Base-by-base conservation (phyloP, 1,140 invertebrate species). In the Drosophila ironensis region DNA sequence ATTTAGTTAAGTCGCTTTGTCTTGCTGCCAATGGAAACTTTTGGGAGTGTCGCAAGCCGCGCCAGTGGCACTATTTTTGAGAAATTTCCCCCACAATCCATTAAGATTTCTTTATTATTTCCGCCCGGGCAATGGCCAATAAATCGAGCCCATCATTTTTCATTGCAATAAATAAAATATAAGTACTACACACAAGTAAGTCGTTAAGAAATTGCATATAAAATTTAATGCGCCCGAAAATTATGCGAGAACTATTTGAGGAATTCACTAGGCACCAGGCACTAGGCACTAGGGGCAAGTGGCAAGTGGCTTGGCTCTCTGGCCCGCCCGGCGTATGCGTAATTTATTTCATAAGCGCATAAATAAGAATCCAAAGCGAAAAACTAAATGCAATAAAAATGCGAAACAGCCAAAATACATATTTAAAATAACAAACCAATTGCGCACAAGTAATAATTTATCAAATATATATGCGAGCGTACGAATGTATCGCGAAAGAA, bases 371-470 rank as follows among this genome's bases (percentile, higher is more conserved):
- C 74, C 63, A n/a, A n/a, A n/a, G 11, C 27, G 53, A 35, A 77
- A 67, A 77, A 76, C 73, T 74, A 82, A 76, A 77, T 81, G 77
- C 77, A 81, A 84, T 84, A 81, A 81, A 81, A 81, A 84, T 84
- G 60, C 61, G 48, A 37, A 71, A 69, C 45, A 52, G 51, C 38
- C 52, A 41, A 60, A 60, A 68, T 69, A 41, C 66, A 44, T 68
- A 69, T 69, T 69, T 68, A 69, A 69, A 69, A 68, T 69, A 69
- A 69, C 51, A 69, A 76, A 81, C 60, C 77, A 81, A 81, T 82
- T 81, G 77, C 72, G 78, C 77, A 76, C 71, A 81, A 76, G 78
- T 81, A 81, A 81, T 81, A 81, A 81, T 71, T 81, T 81, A 81
- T 81, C 67, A 77, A 84, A 84, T 75, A 81, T 80, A 68, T n/a